phyloP scores from a whole-genome alignment of 2,797 vertebrate species.

The Threskiornis aethiopicus region DNA sequence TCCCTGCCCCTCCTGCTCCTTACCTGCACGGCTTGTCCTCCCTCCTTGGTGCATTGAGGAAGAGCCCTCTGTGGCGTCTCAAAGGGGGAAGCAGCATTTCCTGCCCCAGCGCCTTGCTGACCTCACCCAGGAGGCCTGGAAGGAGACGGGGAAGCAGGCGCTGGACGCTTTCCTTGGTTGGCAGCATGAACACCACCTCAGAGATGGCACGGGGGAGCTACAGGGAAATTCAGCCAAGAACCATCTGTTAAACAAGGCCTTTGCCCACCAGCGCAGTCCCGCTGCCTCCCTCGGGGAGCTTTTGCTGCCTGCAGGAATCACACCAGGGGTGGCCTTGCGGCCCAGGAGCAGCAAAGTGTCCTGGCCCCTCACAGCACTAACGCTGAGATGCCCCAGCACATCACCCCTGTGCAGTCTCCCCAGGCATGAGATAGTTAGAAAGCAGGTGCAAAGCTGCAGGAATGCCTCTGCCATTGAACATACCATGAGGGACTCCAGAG shows the following conservation, averaged over 20 bases:
- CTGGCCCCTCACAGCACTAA: background rate
- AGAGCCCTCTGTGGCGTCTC: too few relatives aligned
- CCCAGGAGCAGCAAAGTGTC: background rate
- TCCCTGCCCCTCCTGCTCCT: background rate
- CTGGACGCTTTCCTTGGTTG: background rate
- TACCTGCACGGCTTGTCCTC: background rate
- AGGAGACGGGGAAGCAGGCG: background rate
- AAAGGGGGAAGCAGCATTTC: background rate
- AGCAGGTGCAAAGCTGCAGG: background rate
- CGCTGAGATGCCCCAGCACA: background rate
- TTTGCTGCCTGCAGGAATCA: background rate
- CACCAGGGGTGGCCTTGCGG: too few relatives aligned
- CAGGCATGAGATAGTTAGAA: background rate
- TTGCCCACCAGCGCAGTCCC: background rate
- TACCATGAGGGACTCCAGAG: background rate
- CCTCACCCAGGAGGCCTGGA: background rate
- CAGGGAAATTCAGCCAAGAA: background rate
- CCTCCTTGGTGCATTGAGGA: background rate
- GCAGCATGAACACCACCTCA: background rate
- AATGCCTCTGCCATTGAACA: background rate
- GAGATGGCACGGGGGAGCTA: background rate
- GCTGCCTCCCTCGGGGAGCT: background rate
- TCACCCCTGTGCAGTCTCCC: background rate
- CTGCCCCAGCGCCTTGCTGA: background rate
- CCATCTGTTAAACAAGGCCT: background rate